These are phyloP conservation scores for Aythya baeri DNA, from an alignment of 2,113 vertebrate species.

Conservation along the genomic window DNA sequence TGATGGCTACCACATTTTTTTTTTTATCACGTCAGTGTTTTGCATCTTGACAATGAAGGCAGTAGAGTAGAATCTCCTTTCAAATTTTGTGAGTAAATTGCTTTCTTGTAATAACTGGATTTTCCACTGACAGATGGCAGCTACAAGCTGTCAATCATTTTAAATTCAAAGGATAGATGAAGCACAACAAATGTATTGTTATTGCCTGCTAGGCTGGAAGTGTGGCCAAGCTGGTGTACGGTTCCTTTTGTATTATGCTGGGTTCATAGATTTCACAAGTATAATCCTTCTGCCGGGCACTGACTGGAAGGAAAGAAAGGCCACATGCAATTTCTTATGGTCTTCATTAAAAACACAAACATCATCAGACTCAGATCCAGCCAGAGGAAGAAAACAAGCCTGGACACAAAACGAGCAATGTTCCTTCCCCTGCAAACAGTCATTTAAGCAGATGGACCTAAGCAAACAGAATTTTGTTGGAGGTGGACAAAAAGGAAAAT, in stretches of 20 bases:
- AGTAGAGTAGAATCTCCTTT: neutral
- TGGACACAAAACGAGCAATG: accelerated
- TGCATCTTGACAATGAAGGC: constrained; percentile 38
- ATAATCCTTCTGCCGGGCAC: neutral
- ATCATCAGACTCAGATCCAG: neutral
- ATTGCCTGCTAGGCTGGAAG: constrained; percentile 47
- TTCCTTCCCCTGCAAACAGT: neutral
- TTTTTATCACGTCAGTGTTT: neutral
- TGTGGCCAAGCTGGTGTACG: neutral
- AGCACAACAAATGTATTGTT: constrained; percentile 22
- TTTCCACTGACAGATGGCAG: constrained; percentile 58
- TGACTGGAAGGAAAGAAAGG: neutral
- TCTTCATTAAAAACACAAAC: neutral
- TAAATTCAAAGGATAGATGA: constrained; percentile 36
- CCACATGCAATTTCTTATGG: neutral
- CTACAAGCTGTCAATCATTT: constrained; percentile 60
- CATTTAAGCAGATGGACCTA: neutral
- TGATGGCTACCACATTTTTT: neutral
- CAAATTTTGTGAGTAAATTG: constrained; percentile 38
- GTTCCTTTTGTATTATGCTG: neutral
- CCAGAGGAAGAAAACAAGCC: neutral
- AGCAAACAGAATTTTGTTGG: neutral
- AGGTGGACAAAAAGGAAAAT: neutral
- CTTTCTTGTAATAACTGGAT: constrained; percentile 43
- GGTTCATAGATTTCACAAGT: neutral